Base-by-base conservation (phyloP, 2,113 vertebrate species). In the Mesitornis unicolor region DNA sequence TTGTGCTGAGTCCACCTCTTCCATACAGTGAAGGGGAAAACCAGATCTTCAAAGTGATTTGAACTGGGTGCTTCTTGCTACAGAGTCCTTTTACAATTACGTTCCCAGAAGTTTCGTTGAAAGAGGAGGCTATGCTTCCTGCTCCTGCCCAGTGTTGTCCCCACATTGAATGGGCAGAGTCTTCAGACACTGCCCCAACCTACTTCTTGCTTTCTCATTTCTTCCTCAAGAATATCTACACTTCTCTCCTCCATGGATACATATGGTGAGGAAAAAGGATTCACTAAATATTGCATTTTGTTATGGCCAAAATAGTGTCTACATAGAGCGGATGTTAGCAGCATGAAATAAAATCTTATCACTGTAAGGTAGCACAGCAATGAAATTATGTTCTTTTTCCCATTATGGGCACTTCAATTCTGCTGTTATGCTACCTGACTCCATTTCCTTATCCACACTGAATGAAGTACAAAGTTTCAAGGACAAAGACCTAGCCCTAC, bases 391-490 rank as follows among this genome's bases (percentile, higher is more conserved):
- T 61, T 88, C 19, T 47, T 70, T 67, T 43, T 51, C 20, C 59
- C 10, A 25, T 0, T 60, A 42, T 47, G 51, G 7, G 26, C 43
- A 50, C 22, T 77, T 53, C 16, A 80, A 2, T 42, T 78, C 29
- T 3, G 3, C 73, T 42, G 31, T 43, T 42, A 35, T 0, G 0
- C 11, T 50, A 81, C 26, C 14, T 0, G 1, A 45, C 10, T n/a
- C 3, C 45, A 87, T 90, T 74, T 84, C 28, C 14, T 89, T 67
- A 84, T 10, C 36, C 33, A 53, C 15, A 31, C 4, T 21, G 16
- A 95, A 83, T 3, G 13, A 96, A 63, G n/a, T n/a, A n/a, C n/a
- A n/a, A 3, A 7, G 26, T 69, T 87, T 9, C 9, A 64, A 38
- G 16, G 16, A 75, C 31, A 70, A 84, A 42, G 17, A 54, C 16